A percentile compares a stretch with the other conserved stretches of the same genome.
phyloP scores from a whole-genome alignment of 2,113 vertebrate species.

The Speoplatyrhinus poulsoni region DNA sequence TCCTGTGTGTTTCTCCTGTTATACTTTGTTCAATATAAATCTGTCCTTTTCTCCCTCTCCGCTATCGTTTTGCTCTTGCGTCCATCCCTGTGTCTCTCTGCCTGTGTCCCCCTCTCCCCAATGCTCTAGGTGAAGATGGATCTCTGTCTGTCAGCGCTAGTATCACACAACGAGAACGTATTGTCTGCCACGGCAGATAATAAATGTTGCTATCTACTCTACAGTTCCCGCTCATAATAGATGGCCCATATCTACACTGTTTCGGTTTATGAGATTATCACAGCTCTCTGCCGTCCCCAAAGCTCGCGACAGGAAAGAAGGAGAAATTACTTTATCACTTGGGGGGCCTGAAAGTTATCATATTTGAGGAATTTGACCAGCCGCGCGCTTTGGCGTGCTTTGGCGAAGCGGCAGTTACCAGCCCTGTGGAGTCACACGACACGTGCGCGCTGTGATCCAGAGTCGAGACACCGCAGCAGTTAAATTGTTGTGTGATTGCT shows the following conservation, averaged over 20 bases:
- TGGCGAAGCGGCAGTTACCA: constrained; percentile 66
- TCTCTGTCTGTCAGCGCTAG: constrained; percentile 73
- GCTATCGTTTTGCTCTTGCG: constrained; percentile 2
- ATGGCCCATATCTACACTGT: constrained; percentile 73
- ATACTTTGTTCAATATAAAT: constrained; percentile 15
- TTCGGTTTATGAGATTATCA: constrained; percentile 77
- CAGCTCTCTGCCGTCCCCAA: constrained; percentile 56
- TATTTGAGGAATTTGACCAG: constrained; percentile 63
- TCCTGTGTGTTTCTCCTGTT: not conserved
- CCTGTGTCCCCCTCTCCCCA: constrained; percentile 38
- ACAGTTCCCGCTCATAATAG: constrained; percentile 73
- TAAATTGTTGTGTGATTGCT: constrained; percentile 72
- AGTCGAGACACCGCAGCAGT: constrained; percentile 58
- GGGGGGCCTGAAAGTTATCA: constrained; percentile 70
- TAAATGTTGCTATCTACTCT: constrained; percentile 73
- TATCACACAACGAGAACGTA: constrained; percentile 77
- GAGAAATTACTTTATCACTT: constrained; percentile 75
- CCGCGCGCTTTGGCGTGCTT: constrained; percentile 47
- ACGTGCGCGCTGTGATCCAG: constrained; percentile 24
- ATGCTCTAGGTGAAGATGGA: constrained; percentile 64
- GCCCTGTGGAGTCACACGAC: constrained; percentile 42
- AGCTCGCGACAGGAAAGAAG: constrained; percentile 67
- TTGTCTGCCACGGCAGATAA: constrained; percentile 75
- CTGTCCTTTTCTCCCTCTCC: constrained; percentile 14
- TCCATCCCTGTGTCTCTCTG: constrained; percentile 6